These are phyloP conservation scores for Neotragus moschatus DNA, from an alignment of 2,113 vertebrate species.

Conservation along the genomic window DNA sequence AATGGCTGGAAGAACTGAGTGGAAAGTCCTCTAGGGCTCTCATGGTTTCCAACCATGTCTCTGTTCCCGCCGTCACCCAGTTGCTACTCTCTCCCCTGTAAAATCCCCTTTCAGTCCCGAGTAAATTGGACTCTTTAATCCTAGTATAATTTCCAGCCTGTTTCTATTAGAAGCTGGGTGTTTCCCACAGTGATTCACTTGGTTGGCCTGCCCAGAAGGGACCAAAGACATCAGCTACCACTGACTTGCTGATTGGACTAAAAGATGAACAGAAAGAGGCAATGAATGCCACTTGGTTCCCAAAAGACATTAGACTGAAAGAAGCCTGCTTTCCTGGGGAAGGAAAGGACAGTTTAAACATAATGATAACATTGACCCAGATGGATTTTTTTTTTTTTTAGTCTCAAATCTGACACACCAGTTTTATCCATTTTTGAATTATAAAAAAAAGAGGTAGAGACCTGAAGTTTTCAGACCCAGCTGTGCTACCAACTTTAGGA, in stretches of 20 bases:
- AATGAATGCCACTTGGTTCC: background rate
- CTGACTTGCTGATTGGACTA: background rate
- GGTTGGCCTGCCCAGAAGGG: background rate
- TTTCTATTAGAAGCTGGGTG: conserved; percentile 31
- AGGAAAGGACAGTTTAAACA: background rate
- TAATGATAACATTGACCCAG: conserved; percentile 25
- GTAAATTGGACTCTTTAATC: background rate
- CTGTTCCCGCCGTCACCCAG: background rate
- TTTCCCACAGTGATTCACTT: conserved; percentile 27
- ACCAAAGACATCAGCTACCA: background rate
- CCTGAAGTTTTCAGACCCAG: background rate
- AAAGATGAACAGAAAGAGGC: background rate
- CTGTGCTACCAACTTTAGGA: background rate
- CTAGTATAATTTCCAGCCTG: background rate
- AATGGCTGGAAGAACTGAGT: conserved; percentile 4
- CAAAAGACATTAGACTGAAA: background rate
- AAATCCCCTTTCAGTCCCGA: background rate
- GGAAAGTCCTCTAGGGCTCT: background rate
- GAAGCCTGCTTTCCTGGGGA: background rate
- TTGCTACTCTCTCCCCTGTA: background rate
- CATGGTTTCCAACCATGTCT: background rate
- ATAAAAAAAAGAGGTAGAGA: conserved; percentile 41
- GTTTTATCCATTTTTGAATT: conserved; percentile 28
- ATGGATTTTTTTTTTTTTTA: conserved; percentile 37
- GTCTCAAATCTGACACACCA: background rate